These are phyloP conservation scores for Clusia tigrina DNA, from an alignment of 2,888 invertebrate genomes.

Conservation along the genomic window DNA sequence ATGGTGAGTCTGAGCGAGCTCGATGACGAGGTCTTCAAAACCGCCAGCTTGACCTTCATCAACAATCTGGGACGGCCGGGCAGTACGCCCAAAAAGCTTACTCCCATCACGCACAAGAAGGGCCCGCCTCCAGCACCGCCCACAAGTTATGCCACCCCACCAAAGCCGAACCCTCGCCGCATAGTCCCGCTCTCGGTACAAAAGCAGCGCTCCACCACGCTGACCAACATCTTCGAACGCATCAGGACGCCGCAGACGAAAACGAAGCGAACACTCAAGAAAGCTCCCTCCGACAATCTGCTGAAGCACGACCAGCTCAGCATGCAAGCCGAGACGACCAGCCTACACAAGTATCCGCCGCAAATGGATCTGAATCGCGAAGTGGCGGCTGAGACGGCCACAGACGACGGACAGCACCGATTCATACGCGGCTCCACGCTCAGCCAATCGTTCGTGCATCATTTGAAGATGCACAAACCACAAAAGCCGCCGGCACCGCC, in stretches of 20 bases:
- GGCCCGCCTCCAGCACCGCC: conserved; percentile 46
- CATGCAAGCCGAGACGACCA: conserved; percentile 1
- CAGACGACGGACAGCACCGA: conserved; percentile 40
- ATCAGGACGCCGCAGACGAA: conserved; percentile 37
- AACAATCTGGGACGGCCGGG: conserved; percentile 36
- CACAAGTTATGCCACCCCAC: not conserved
- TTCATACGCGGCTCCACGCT: conserved; percentile 63
- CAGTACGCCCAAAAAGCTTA: conserved; percentile 48
- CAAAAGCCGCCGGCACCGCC: conserved; percentile 47
- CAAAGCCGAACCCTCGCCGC: conserved; percentile 19
- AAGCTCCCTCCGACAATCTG: conserved; percentile 48
- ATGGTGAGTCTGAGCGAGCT: conserved; percentile 51
- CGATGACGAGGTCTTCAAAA: conserved; percentile 48
- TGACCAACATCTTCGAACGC: conserved; percentile 58
- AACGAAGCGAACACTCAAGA: conserved; percentile 25
- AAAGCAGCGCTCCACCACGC: conserved; percentile 51
- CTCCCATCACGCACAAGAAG: conserved; percentile 42
- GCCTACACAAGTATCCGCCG: conserved; percentile 45
- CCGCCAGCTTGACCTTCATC: conserved; percentile 38
- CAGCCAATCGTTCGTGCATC: conserved; percentile 63
- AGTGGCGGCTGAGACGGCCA: conserved; percentile 15
- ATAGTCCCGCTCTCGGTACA: conserved; percentile 27
- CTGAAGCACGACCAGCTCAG: conserved; percentile 37
- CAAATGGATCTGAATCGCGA: conserved; percentile 44
- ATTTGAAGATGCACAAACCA: conserved; percentile 45